phyloP scores from a whole-genome alignment of 2,888 invertebrate species.

The Phoronis australis region DNA sequence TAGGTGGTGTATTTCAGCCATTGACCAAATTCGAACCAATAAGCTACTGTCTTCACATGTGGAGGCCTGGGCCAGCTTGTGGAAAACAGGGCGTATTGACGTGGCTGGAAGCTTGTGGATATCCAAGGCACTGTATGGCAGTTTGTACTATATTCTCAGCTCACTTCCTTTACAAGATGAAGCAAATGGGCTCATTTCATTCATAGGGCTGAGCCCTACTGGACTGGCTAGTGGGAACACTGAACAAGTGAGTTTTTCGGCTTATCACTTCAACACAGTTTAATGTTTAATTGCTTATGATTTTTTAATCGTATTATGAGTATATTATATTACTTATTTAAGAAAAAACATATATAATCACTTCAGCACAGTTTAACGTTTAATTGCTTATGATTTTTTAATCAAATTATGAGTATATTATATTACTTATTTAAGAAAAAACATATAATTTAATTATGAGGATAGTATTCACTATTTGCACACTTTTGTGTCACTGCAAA shows the following conservation, averaged over 20 bases:
- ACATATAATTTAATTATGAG: no score
- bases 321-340: no score
- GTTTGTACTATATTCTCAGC: slow-evolving; percentile 44
- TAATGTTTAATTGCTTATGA: not conserved
- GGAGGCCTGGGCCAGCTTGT: slow-evolving; percentile 33
- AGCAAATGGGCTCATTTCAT: slow-evolving; percentile 25
- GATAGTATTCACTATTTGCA: no score
- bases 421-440: no score
- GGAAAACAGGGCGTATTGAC: slow-evolving; percentile 41
- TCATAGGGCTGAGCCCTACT: slow-evolving; percentile 46
- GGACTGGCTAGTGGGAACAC: slow-evolving; percentile 42
- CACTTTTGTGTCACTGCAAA: no score
- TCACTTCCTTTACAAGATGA: slow-evolving; percentile 36
- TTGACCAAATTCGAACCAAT: no score
- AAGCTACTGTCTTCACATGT: slow-evolving; percentile 31
- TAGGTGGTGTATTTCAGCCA: no score
- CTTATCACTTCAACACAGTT: not conserved
- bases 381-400: not conserved
- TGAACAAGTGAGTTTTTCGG: slow-evolving; percentile 13
- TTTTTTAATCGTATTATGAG: no score
- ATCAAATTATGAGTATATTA: no score
- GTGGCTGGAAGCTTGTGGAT: slow-evolving; percentile 31
- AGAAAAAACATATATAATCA: no score
- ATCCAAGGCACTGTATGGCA: slow-evolving; percentile 32
- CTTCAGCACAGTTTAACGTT: not conserved